These are phyloP conservation scores for Orientallactaga sibirica DNA, from an alignment of 2,797 vertebrate species.

Conservation along the genomic window DNA sequence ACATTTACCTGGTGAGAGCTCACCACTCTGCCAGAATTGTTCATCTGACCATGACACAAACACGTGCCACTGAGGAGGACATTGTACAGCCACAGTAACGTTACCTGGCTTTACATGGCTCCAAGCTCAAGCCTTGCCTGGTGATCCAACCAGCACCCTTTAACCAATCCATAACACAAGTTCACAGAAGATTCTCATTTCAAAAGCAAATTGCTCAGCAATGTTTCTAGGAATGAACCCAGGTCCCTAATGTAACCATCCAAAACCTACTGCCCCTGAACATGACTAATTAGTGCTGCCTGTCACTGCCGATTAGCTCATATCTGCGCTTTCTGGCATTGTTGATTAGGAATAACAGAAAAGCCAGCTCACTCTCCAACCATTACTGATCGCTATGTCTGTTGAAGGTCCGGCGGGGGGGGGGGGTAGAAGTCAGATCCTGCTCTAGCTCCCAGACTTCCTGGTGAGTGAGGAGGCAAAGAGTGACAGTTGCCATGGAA, in stretches of 20 bases:
- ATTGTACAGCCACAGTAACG: not conserved
- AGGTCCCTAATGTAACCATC: conserved; percentile 46
- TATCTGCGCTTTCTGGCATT: not conserved
- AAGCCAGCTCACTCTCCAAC: not conserved
- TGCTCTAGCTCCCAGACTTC: not conserved
- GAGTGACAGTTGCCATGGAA: too few species aligned
- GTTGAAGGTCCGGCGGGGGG: not conserved
- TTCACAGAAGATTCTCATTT: conserved; percentile 71
- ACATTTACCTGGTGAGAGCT: not conserved
- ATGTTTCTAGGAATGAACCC: conserved; percentile 73
- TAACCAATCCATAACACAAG: not conserved
- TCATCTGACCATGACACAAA: not conserved
- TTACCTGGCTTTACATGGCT: not conserved
- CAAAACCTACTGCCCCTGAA: conserved; percentile 8
- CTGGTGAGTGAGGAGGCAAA: not conserved
- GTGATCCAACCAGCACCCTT: not conserved
- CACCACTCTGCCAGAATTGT: not conserved
- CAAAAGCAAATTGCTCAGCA: conserved; percentile 75
- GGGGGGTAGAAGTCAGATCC: not conserved
- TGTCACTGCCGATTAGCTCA: conserved; percentile 24
- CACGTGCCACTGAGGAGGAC: not conserved
- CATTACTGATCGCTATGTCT: not conserved
- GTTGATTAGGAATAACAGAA: not conserved
- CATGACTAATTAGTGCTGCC: conserved; percentile 7
- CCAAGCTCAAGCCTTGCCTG: not conserved